phyloP scores from a whole-genome alignment of 1,140 invertebrate species.

The Agrilus planipennis region DNA sequence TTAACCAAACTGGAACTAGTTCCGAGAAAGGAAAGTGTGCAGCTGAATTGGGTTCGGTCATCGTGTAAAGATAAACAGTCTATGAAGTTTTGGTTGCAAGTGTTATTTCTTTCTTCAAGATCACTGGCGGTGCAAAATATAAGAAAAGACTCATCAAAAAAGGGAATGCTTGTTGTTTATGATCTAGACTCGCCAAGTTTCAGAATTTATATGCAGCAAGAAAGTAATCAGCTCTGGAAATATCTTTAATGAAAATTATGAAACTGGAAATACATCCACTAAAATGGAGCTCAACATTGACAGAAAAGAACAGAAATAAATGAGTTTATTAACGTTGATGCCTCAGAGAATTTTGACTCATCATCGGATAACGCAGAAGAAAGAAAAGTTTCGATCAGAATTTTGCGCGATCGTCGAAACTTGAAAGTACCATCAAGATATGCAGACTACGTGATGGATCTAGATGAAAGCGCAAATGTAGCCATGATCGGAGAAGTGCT shows the following conservation, averaged over 20 bases:
- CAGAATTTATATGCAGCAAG: background rate
- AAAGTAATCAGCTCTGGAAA: no score
- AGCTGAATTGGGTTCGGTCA: slow-evolving; percentile 1
- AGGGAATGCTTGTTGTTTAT: slow-evolving; percentile 22
- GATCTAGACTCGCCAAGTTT: slow-evolving; percentile 22
- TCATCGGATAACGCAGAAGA: no score
- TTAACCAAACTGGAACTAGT: slow-evolving; percentile 20
- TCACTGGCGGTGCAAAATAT: slow-evolving; percentile 15
- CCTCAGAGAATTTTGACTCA: no score
- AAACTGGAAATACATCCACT: no score
- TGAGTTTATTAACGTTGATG: no score
- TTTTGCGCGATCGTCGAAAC: background rate
- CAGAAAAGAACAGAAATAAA: no score
- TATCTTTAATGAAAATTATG: no score
- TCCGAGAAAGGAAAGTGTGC: slow-evolving; percentile 2
- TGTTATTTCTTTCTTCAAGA: slow-evolving; percentile 16
- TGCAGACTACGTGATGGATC: background rate
- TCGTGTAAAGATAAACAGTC: slow-evolving; percentile 10
- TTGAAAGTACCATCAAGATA: background rate
- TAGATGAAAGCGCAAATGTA: slow-evolving; percentile 1
- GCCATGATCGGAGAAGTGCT: no score
- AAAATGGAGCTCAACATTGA: no score
- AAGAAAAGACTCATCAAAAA: slow-evolving; percentile 15
- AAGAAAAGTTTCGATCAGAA: no score
- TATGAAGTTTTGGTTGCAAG: slow-evolving; percentile 16